Evolutionary conservation across 2,888 invertebrate species (phyloP).

Genomic region (Synanthedon vespiformis): DNA sequence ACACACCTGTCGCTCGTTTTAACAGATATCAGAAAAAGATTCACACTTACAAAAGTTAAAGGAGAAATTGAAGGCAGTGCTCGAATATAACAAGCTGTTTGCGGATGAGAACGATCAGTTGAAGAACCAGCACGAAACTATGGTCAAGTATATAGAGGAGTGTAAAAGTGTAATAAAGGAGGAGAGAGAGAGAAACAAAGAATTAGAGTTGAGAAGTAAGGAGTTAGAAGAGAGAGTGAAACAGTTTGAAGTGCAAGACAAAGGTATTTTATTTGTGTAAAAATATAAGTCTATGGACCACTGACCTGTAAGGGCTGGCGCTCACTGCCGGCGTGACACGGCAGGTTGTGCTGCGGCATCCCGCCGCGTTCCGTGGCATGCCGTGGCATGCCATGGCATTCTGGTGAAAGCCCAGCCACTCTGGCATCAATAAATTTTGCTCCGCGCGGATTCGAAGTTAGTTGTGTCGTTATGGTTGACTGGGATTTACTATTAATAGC

Average conservation of each 20-base stretch:
- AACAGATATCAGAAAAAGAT: slow-evolving; percentile 71
- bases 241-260: slow-evolving; percentile 48
- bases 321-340: no score
- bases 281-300: no score
- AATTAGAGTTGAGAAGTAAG: slow-evolving; percentile 37
- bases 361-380: no score
- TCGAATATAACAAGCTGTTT: slow-evolving; percentile 73
- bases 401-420: no score
- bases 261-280: slow-evolving; percentile 25
- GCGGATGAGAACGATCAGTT: slow-evolving; percentile 73
- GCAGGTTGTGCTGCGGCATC: no score
- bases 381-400: no score
- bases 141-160: slow-evolving; percentile 63
- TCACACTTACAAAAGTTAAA: slow-evolving; percentile 71
- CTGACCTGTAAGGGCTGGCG: no score
- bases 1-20: not conserved
- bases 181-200: slow-evolving; percentile 43
- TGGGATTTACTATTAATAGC: no score
- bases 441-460: no score
- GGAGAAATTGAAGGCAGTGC: slow-evolving; percentile 70
- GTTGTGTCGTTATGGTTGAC: no score
- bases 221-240: slow-evolving; percentile 45
- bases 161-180: slow-evolving; percentile 58
- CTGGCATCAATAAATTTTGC: no score
- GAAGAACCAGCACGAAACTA: slow-evolving; percentile 56